Percentiles rank a stretch among this genome's conserved stretches.
Conservation (phyloP, 2,797 vertebrate species). For the Chelon labrosus region DNA sequence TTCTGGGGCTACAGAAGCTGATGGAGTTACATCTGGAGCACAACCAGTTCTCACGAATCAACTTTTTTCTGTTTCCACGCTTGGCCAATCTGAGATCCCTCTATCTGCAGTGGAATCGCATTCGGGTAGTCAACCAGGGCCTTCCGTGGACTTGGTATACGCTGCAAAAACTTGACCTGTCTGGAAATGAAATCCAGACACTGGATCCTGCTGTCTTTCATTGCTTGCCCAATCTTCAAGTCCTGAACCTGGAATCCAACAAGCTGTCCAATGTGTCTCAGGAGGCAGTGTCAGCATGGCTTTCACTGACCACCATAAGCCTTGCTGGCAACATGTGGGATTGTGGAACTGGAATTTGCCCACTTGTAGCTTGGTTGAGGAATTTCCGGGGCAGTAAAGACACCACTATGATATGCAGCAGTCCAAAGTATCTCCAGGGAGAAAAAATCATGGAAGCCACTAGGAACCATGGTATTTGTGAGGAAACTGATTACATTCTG, state of each 20-base stretch:
- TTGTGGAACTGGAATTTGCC: constrained; percentile 94
- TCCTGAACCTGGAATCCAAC: constrained; percentile 98
- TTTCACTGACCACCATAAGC: constrained; percentile 96
- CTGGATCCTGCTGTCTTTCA: constrained; percentile 94
- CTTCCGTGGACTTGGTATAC: constrained; percentile 98
- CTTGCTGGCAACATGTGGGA: constrained; percentile 99
- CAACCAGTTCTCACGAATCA: constrained; percentile 99
- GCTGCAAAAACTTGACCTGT: constrained; percentile 97
- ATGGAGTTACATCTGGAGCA: constrained; percentile 98
- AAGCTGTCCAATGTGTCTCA: constrained; percentile 97
- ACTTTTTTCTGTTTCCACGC: constrained; percentile 98
- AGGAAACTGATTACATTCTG: constrained; percentile 87
- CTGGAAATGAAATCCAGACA: constrained; percentile 96
- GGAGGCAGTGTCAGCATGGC: constrained; percentile 95
- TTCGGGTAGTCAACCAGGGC: constrained; percentile 95
- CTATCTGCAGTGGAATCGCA: constrained; percentile 98
- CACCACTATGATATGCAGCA: constrained; percentile 98
- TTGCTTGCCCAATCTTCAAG: constrained; percentile 97
- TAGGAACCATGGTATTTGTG: constrained; percentile 92
- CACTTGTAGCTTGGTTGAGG: constrained; percentile 95
- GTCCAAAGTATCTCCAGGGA: constrained; percentile 96
- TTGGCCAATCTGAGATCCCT: constrained; percentile 95
- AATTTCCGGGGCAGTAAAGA: constrained; percentile 97
- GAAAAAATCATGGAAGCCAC: constrained; percentile 97
- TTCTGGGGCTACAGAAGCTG: constrained; percentile 93